Evolutionary conservation across 1,140 invertebrate species (phyloP).

Genomic region (Drosophila carrolli): DNA sequence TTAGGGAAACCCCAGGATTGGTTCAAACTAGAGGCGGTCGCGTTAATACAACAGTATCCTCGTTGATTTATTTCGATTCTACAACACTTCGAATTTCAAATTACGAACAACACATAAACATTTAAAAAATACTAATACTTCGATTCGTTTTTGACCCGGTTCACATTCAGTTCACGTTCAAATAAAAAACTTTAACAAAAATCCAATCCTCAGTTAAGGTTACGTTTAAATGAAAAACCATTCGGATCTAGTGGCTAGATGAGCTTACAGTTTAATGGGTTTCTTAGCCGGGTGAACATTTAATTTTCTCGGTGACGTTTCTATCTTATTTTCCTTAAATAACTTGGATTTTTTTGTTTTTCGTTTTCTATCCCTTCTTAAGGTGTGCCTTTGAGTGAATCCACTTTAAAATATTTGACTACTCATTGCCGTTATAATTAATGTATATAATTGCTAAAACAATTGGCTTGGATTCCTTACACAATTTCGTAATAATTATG

Average conservation of each 20-base stretch:
- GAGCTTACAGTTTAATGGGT: slow-evolving; percentile 64
- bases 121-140: slow-evolving; percentile 57
- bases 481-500: slow-evolving; percentile 36
- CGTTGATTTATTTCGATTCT: slow-evolving; percentile 34
- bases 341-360: slow-evolving; percentile 25
- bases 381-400: slow-evolving; percentile 56
- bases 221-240: slow-evolving; percentile 30
- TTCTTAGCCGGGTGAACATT: slow-evolving; percentile 44
- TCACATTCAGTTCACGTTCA: slow-evolving; percentile 38
- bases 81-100: slow-evolving; percentile 55
- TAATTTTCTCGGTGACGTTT: slow-evolving; percentile 43
- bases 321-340: slow-evolving; percentile 49
- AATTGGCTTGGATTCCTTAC: slow-evolving; percentile 75
- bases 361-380: slow-evolving; percentile 21
- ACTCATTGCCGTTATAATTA: slow-evolving; percentile 40
- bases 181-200: slow-evolving; percentile 44
- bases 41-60: slow-evolving; percentile 54
- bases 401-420: slow-evolving; percentile 53
- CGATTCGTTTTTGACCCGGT: slow-evolving; percentile 17
- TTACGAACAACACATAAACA: slow-evolving; percentile 61
- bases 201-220: slow-evolving; percentile 32
- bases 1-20: neutral
- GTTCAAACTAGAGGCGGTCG: slow-evolving; percentile 13
- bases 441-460: slow-evolving; percentile 80
- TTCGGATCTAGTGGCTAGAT: slow-evolving; percentile 53